Percentiles rank a stretch among this genome's conserved stretches.
These are phyloP conservation scores for Dryomyza anilis DNA, from an alignment of 2,888 invertebrate species.

Conservation along the genomic window DNA sequence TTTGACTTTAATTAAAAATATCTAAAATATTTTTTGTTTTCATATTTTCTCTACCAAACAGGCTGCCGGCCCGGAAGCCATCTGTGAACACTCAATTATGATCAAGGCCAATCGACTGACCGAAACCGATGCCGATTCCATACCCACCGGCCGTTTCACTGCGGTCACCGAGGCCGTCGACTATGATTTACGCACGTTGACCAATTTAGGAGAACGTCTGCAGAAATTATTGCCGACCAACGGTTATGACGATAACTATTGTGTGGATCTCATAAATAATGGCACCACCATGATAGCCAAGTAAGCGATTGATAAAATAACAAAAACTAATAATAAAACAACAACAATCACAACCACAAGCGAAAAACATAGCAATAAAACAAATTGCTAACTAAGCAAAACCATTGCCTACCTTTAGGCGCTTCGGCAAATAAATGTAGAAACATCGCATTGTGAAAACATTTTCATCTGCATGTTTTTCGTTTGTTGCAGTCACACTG, in stretches of 20 bases:
- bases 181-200: constrained; percentile 75
- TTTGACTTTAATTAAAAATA: constrained; percentile 2
- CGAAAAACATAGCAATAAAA: not conserved
- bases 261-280: constrained; percentile 61
- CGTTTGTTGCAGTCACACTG: too few relatives aligned
- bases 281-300: constrained; percentile 67
- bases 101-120: constrained; percentile 81
- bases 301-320: constrained; percentile 50
- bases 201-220: constrained; percentile 70
- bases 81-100: constrained; percentile 73
- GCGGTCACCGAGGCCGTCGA: constrained; percentile 72
- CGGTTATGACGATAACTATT: constrained; percentile 86
- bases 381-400: not conserved
- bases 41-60: too few relatives aligned
- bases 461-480: too few relatives aligned
- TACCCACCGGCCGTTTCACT: constrained; percentile 75
- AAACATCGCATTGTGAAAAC: too few relatives aligned
- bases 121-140: constrained; percentile 70
- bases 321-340: constrained; percentile 8
- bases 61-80: constrained; percentile 67
- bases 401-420: not conserved
- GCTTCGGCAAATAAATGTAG: not conserved
- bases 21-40: not conserved
- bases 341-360: not conserved
- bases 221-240: constrained; percentile 69